Evolutionary conservation across 1,140 invertebrate genomes (phyloP).

Genomic region (Andricus grossulariae): DNA sequence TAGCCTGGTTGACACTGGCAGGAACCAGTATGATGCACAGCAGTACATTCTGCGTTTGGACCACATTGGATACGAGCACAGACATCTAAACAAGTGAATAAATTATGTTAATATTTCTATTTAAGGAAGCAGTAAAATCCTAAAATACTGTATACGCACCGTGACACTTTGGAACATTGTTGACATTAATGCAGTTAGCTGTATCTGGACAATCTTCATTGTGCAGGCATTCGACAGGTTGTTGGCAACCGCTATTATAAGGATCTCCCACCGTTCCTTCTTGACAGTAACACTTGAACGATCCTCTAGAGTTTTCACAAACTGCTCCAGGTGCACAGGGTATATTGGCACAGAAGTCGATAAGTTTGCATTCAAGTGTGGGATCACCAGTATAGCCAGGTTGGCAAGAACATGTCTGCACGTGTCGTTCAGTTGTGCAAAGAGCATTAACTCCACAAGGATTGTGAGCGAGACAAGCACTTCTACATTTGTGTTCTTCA

Average conservation of each 20-base stretch:
- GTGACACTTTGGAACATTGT: conserved; percentile 85
- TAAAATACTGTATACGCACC: conserved; percentile 64
- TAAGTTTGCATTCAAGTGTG: conserved; percentile 80
- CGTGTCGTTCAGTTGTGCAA: conserved; percentile 87
- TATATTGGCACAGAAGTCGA: conserved; percentile 86
- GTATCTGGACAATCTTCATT: conserved; percentile 86
- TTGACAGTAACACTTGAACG: conserved; percentile 88
- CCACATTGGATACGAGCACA: conserved; percentile 87
- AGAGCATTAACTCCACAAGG: conserved; percentile 89
- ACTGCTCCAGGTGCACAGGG: conserved; percentile 89
- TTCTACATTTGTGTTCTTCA: conserved; percentile 87
- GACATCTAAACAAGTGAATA: conserved; percentile 77
- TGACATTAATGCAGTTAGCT: conserved; percentile 83
- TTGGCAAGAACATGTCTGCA: conserved; percentile 85
- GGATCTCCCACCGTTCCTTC: conserved; percentile 87
- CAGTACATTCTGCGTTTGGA: conserved; percentile 87
- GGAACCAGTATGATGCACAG: conserved; percentile 82
- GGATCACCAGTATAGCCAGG: conserved; percentile 90
- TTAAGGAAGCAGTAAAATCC: no score
- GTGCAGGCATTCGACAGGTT: conserved; percentile 85
- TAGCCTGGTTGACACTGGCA: conserved; percentile 88
- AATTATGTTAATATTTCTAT: conserved; percentile 14
- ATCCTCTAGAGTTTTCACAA: conserved; percentile 89
- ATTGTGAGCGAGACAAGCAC: conserved; percentile 87
- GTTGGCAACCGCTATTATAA: conserved; percentile 86